A percentile compares a stretch with the other conserved stretches of the same genome.
phyloP scores from a whole-genome alignment of 2,888 invertebrate species.

The Apotomis turbidana region DNA sequence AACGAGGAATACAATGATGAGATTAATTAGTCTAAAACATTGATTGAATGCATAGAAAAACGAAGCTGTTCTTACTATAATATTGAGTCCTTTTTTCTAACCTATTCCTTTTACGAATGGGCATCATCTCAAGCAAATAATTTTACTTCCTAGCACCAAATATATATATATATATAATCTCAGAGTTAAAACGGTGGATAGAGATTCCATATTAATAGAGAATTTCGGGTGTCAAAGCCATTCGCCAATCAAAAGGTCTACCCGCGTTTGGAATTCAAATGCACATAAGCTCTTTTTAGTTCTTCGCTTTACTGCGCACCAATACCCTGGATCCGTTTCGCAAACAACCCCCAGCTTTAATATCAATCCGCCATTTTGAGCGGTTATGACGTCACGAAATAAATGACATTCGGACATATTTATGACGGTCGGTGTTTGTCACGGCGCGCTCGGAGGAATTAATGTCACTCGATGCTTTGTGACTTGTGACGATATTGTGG shows the following conservation, averaged over 20 bases:
- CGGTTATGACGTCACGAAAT: conserved; percentile 50
- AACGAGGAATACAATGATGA: too few species aligned
- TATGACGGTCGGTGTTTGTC: conserved; percentile 45
- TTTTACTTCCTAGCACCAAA: not conserved
- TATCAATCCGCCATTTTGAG: conserved; percentile 43
- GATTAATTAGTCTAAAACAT: too few species aligned
- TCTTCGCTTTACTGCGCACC: not conserved
- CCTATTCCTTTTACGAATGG: not conserved
- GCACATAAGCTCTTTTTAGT: conserved; percentile 1
- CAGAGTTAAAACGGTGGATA: conserved; percentile 23
- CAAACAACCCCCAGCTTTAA: conserved; percentile 43
- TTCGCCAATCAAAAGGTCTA: conserved; percentile 1
- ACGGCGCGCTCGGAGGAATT: conserved; percentile 22
- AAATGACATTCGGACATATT: conserved; percentile 54
- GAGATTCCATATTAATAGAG: conserved; percentile 32
- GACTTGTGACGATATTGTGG: conserved; percentile 23
- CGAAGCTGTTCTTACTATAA: too few species aligned
- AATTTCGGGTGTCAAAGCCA: conserved; percentile 27
- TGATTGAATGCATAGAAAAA: too few species aligned
- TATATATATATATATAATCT: conserved; percentile 18
- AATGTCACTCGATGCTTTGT: conserved; percentile 25
- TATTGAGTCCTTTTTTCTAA: too few species aligned
- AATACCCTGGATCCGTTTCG: conserved; percentile 32
- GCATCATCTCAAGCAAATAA: not conserved
- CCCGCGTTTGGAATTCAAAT: not conserved